A percentile compares a stretch with the other conserved stretches of the same genome.
phyloP scores from a whole-genome alignment of 2,113 vertebrate species.

The Heterochromis multidens region DNA sequence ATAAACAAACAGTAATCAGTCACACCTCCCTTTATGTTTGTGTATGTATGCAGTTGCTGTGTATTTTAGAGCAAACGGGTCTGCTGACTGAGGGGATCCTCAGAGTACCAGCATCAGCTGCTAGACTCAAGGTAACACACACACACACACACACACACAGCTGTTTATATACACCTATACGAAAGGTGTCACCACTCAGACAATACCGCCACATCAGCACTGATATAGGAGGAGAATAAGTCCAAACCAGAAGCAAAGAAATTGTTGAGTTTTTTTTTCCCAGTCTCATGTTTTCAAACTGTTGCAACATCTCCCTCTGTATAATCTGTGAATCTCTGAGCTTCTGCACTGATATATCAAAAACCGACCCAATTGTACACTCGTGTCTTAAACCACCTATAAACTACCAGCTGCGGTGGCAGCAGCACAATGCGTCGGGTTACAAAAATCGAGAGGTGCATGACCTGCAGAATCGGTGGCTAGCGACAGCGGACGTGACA shows the following conservation, averaged over 20 bases:
- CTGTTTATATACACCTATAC: not conserved
- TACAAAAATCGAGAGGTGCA: not conserved
- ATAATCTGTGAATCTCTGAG: too few relatives aligned
- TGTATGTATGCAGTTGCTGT: slow-evolving; percentile 80
- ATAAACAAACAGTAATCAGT: not conserved
- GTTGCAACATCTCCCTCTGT: too few relatives aligned
- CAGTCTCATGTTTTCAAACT: too few relatives aligned
- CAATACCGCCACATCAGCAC: rapidly evolving
- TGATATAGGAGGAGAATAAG: not conserved
- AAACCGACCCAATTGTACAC: too few relatives aligned
- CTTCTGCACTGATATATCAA: not conserved
- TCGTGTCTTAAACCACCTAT: too few relatives aligned
- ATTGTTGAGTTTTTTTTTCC: too few relatives aligned
- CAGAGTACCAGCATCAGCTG: slow-evolving; percentile 90
- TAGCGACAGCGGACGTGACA: too few relatives aligned
- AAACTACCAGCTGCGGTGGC: not conserved
- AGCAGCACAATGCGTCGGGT: not conserved
- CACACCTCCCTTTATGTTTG: not conserved
- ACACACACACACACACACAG: not conserved
- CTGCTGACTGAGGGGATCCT: slow-evolving; percentile 96
- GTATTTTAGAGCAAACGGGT: slow-evolving; percentile 88
- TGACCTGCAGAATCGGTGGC: rapidly evolving
- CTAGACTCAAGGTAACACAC: slow-evolving; percentile 87
- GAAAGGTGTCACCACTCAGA: not conserved
- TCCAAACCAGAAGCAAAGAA: not conserved